Evolutionary conservation across 2,888 invertebrate species (phyloP).

Genomic region (Stictocephala bisonia): DNA sequence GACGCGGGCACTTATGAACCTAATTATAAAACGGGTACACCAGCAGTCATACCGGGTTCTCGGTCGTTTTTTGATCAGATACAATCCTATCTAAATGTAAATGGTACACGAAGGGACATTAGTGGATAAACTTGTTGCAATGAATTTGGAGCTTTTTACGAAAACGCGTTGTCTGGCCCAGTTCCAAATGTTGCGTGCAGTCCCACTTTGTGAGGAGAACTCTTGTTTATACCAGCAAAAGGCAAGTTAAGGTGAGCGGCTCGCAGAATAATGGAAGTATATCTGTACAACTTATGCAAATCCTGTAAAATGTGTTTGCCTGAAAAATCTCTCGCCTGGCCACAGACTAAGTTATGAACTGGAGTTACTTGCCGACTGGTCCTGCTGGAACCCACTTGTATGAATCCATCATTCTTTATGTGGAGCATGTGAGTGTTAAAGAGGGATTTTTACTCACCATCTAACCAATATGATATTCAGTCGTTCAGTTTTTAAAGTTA

Average conservation of each 20-base stretch:
- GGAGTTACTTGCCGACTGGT: conserved; percentile 14
- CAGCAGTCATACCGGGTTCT: neutral
- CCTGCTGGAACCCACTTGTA: too few relatives aligned
- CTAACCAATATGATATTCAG: too few relatives aligned
- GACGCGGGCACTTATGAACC: neutral
- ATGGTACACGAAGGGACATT: conserved; percentile 16
- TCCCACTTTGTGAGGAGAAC: neutral
- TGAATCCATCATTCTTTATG: too few relatives aligned
- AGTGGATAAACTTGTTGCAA: neutral
- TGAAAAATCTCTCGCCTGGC: conserved; percentile 5
- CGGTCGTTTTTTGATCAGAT: neutral
- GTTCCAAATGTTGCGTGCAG: conserved; percentile 1
- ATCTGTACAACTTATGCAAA: conserved; percentile 35
- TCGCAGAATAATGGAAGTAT: conserved; percentile 29
- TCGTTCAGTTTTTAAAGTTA: too few relatives aligned
- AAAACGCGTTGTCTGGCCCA: conserved; percentile 12
- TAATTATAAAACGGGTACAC: too few relatives aligned
- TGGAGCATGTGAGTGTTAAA: too few relatives aligned
- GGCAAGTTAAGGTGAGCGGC: conserved; percentile 12
- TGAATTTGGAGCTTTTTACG: neutral
- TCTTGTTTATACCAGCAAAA: neutral
- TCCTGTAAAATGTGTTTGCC: conserved; percentile 27
- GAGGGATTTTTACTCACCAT: too few relatives aligned
- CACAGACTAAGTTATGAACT: conserved; percentile 7
- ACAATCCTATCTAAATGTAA: neutral